A percentile compares a stretch with the other conserved stretches of the same genome.
Evolutionary conservation across 92 coral and sea anemone genomes (phyloP).

Genomic region (Desmophyllum pertusum): DNA sequence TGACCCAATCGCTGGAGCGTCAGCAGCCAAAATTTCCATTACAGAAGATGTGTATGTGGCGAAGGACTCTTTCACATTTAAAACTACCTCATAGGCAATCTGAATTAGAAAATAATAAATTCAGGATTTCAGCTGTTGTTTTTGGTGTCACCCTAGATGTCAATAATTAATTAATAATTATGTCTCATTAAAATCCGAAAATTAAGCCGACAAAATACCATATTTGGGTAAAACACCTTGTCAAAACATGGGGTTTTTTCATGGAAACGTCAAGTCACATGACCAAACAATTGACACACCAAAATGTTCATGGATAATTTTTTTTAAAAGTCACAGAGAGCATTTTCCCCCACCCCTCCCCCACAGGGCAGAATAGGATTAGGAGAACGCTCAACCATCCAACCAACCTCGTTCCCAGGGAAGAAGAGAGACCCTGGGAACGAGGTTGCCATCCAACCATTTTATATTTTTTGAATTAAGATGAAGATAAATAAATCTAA

Average conservation of each 20-base stretch:
- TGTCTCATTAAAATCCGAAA: not conserved
- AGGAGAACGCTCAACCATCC: too few species aligned
- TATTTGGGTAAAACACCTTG: not conserved
- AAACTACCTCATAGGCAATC: conserved; percentile 11
- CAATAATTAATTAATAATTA: not conserved
- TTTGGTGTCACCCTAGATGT: not conserved
- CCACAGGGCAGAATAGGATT: too few species aligned
- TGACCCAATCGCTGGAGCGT: conserved; percentile 13
- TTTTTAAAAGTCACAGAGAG: too few species aligned
- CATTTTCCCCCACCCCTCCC: too few species aligned
- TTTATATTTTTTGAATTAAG: not conserved
- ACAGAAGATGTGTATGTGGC: not conserved
- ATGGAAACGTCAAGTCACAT: too few species aligned
- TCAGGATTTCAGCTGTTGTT: not conserved
- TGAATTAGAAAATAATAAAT: not conserved
- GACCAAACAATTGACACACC: too few species aligned
- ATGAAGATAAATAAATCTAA: not conserved
- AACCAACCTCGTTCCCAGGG: too few species aligned
- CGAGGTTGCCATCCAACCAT: not conserved
- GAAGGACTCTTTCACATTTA: conserved; percentile 5
- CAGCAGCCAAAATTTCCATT: not conserved
- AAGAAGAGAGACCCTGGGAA: too few species aligned
- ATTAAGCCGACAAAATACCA: too few species aligned
- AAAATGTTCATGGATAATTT: too few species aligned
- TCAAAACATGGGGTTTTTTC: too few species aligned